phyloP scores from a whole-genome alignment of 2,888 invertebrate genomes.

The Psylliodes chrysocephalus region DNA sequence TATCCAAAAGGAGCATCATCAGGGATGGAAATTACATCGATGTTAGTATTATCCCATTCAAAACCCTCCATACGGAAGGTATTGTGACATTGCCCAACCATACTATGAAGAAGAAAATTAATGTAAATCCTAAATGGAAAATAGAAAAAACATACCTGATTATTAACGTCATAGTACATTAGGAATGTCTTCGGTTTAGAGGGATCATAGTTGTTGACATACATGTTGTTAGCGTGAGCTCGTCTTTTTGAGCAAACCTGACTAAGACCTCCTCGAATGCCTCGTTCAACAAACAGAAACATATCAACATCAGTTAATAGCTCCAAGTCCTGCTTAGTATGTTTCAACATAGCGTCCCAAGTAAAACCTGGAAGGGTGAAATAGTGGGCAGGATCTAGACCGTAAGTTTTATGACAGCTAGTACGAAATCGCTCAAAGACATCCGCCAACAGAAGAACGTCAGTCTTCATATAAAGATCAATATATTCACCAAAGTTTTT shows the following conservation, averaged over 20 bases:
- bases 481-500: conserved; percentile 34
- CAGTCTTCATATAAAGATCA: conserved; percentile 27
- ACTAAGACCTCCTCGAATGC: no score
- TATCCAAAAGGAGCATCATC: no score
- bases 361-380: conserved; percentile 55
- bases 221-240: no score
- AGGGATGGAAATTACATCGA: no score
- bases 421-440: no score
- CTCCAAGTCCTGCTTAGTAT: no score
- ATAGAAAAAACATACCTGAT: not conserved
- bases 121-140: not conserved
- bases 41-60: no score
- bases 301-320: no score
- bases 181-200: conserved; percentile 45
- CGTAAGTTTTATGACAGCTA: no score
- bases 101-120: conserved; percentile 34
- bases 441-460: conserved; percentile 28
- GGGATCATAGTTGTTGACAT: conserved; percentile 51
- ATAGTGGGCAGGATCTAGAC: conserved; percentile 39
- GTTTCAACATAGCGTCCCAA: no score
- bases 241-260: no score
- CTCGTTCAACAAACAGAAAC: no score
- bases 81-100: conserved; percentile 46
- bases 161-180: conserved; percentile 43
- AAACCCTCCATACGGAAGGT: conserved; percentile 52